Percentiles rank a stretch among this genome's conserved stretches.
Conservation (phyloP, 2,888 invertebrate species). For the Serrognathus titanus region DNA sequence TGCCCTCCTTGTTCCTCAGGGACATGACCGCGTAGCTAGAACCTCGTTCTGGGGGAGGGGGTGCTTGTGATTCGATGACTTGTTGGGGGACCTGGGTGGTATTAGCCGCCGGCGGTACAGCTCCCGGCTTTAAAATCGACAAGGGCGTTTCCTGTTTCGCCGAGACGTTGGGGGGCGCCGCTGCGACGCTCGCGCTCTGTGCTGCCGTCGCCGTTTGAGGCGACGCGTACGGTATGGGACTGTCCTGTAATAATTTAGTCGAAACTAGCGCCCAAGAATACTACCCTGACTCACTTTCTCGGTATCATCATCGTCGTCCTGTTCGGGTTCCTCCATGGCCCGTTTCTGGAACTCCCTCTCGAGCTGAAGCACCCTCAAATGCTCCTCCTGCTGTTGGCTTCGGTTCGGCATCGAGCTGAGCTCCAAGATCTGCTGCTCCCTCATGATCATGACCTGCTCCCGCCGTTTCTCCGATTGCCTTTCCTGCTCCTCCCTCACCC, state of each 20-base stretch:
- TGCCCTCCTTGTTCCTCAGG: constrained; percentile 49
- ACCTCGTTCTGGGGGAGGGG: constrained; percentile 82
- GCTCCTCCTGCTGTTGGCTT: constrained; percentile 80
- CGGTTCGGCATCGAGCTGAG: constrained; percentile 67
- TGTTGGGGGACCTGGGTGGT: constrained; percentile 7
- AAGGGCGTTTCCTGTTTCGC: constrained; percentile 42
- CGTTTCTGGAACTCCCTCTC: constrained; percentile 92
- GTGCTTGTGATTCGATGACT: constrained; percentile 47
- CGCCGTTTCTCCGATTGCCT: constrained; percentile 67
- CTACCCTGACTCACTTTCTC: constrained; percentile 52
- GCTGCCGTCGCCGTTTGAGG: constrained; percentile 34
- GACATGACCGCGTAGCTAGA: constrained; percentile 86
- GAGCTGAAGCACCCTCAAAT: constrained; percentile 81
- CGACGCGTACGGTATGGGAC: constrained; percentile 35
- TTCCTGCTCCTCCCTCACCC: constrained; percentile 92
- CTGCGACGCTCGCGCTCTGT: constrained; percentile 43
- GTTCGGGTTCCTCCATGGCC: constrained; percentile 72
- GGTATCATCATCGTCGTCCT: constrained; percentile 68
- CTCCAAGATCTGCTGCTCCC: constrained; percentile 84
- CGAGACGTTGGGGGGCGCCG: constrained; percentile 40
- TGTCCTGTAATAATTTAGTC: constrained; percentile 36
- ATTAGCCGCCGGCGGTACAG: constrained; percentile 41
- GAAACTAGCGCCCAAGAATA: background rate
- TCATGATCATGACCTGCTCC: constrained; percentile 72
- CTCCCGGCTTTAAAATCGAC: constrained; percentile 48